Evolutionary conservation across 2,113 vertebrate species (phyloP).

Genomic region (Mionectes macconnelli): DNA sequence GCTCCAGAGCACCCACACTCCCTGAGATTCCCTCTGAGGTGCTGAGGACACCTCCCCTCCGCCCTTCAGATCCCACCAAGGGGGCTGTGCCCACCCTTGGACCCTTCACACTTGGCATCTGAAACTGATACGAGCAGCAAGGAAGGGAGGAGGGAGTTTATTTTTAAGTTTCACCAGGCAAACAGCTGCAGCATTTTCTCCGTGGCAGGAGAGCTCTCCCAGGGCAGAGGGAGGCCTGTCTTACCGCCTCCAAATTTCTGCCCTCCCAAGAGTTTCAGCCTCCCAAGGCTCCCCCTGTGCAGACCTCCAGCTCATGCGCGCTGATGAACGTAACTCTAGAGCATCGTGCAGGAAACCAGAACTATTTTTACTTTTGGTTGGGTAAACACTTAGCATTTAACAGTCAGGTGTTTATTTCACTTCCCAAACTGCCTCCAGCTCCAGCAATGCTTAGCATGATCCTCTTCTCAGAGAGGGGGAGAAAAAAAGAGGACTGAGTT

Average conservation of each 20-base stretch:
- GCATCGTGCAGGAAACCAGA: conserved; percentile 50
- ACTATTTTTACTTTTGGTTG: conserved; percentile 66
- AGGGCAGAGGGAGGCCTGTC: background rate
- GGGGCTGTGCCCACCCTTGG: background rate
- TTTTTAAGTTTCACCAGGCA: conserved; percentile 38
- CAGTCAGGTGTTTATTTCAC: conserved; percentile 76
- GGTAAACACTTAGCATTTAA: conserved; percentile 73
- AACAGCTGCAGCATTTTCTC: conserved; percentile 52
- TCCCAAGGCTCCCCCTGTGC: background rate
- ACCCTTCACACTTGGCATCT: background rate
- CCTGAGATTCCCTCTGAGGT: background rate
- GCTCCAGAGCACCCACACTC: background rate
- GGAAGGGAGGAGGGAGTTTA: conserved; percentile 21
- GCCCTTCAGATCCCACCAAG: background rate
- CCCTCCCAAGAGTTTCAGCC: background rate
- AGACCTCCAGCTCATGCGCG: background rate
- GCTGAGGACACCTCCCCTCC: background rate
- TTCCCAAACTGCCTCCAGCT: conserved; percentile 65
- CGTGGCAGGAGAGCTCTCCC: background rate
- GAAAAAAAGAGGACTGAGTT: conserved; percentile 17
- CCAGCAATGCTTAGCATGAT: conserved; percentile 58
- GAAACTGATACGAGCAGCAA: background rate
- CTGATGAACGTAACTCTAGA: conserved; percentile 45
- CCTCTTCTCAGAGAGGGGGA: conserved; percentile 1
- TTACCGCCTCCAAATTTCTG: conserved; percentile 7